Evolutionary conservation across 1,140 invertebrate genomes (phyloP).

Genomic region (Pissodes strobi): DNA sequence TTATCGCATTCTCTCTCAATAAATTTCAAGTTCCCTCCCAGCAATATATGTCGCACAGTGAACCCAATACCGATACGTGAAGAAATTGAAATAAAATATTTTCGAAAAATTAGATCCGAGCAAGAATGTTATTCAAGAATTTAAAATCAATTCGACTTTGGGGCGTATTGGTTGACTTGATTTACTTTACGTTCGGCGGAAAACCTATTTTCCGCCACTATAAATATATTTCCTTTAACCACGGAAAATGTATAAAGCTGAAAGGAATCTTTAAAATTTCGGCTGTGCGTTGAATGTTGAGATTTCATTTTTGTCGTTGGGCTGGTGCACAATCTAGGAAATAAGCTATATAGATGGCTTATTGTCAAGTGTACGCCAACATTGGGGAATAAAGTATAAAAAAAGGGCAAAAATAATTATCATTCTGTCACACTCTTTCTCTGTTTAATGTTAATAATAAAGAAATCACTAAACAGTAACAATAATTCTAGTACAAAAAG

Average conservation of each 20-base stretch:
- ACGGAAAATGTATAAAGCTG: slow-evolving; percentile 18
- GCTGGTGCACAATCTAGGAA: no score
- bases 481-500: no score
- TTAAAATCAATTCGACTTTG: slow-evolving; percentile 18
- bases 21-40: not conserved
- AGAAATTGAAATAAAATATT: slow-evolving; percentile 26
- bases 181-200: slow-evolving; percentile 12
- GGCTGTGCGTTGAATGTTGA: no score
- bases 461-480: no score
- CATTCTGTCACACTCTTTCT: no score
- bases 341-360: no score
- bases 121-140: slow-evolving; percentile 23
- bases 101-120: slow-evolving; percentile 22
- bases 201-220: slow-evolving; percentile 29
- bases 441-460: no score
- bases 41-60: slow-evolving; percentile 10
- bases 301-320: no score
- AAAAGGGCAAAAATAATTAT: no score
- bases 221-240: slow-evolving; percentile 28
- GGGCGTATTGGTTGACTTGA: slow-evolving; percentile 22
- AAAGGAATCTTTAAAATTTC: slow-evolving; percentile 24
- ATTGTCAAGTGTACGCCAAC: no score
- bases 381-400: no score
- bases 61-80: not conserved
- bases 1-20: not conserved